Evolutionary conservation across 2,797 vertebrate genomes (phyloP).

Genomic region (Protonibea diacanthus): DNA sequence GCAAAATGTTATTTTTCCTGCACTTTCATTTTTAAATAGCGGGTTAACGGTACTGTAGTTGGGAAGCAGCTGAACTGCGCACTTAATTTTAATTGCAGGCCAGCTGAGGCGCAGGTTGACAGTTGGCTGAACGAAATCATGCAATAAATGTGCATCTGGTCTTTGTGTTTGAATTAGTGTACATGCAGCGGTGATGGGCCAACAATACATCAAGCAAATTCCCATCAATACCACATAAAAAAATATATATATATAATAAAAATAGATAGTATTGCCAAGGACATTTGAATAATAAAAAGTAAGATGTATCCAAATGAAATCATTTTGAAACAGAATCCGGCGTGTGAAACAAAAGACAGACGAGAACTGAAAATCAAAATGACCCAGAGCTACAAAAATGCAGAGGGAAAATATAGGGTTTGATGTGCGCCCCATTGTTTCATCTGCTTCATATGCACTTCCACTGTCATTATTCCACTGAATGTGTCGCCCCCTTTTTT

Average conservation of each 20-base stretch:
- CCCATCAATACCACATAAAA: neutral
- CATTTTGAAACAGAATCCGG: neutral
- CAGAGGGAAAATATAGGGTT: constrained; percentile 15
- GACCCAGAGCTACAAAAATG: constrained; percentile 17
- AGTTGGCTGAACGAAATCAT: constrained; percentile 62
- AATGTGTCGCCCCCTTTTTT: constrained; percentile 73
- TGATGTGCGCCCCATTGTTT: constrained; percentile 54
- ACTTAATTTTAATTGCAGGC: constrained; percentile 65
- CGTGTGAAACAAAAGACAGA: constrained; percentile 13
- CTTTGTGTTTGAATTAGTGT: constrained; percentile 51
- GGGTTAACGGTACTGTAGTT: constrained; percentile 38
- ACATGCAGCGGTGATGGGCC: constrained; percentile 25
- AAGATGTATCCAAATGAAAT: constrained; percentile 9
- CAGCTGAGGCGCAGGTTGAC: constrained; percentile 60
- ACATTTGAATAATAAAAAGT: constrained; percentile 2
- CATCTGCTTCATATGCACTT: constrained; percentile 49
- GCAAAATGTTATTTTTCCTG: constrained; percentile 26
- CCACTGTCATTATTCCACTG: constrained; percentile 78
- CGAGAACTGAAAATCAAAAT: constrained; percentile 7
- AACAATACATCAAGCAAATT: constrained; percentile 14
- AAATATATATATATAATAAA: neutral
- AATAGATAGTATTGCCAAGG: neutral
- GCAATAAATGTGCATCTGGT: constrained; percentile 66
- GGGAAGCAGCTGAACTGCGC: constrained; percentile 54
- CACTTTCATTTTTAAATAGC: constrained; percentile 34